Base-by-base conservation (phyloP, 2,113 vertebrate species). In the Bubalus kerabau region DNA sequence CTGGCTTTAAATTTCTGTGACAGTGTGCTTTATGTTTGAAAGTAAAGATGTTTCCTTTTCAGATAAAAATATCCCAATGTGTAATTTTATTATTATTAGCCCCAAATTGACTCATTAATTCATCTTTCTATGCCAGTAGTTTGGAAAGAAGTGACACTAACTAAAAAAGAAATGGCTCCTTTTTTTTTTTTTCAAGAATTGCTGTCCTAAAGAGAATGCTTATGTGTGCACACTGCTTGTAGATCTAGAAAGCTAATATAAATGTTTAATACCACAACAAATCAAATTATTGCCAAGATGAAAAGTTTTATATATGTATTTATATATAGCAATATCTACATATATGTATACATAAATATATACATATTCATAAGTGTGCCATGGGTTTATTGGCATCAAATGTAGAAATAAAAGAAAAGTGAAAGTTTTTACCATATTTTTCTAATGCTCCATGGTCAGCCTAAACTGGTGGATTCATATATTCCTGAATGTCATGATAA, bases 1-100 rank as follows among this genome's bases (percentile, higher is more conserved):
- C 17, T 28, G 80, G n/a, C 28, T 97, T 93, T 59, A 97, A 84
- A 43, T 83, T 57, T 95, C 81, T 93, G 21, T 95, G 87, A 78
- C 26, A 67, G 16, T 85, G 10, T 83, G 16, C 81, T 91, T 83
- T 90, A 43, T 82, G 15, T 85, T 84, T 19, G 21, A 16, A 28
- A 85, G 88, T 30, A 82, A 84, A 56, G 28, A 62, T 59, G 82
- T 7, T 83, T 54, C 21, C 12, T 76, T 94, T 96, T 97, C 40
- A 96, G 48, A 93, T 48, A 56, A 90, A 94, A 90, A 36, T 91
- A 91, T 19, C 0, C 13, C 59, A 80, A 84, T 60, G 5, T 74
- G 4, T 97, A 71, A 82, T 95, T 96, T 96, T 93, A n/a, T 89
- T 28, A 71, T 36, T 84, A 59, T 59, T 87, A 74, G 46, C 52